Evolutionary conservation across 2,113 vertebrate genomes (phyloP).

Genomic region (Muntiacus muntjak): DNA sequence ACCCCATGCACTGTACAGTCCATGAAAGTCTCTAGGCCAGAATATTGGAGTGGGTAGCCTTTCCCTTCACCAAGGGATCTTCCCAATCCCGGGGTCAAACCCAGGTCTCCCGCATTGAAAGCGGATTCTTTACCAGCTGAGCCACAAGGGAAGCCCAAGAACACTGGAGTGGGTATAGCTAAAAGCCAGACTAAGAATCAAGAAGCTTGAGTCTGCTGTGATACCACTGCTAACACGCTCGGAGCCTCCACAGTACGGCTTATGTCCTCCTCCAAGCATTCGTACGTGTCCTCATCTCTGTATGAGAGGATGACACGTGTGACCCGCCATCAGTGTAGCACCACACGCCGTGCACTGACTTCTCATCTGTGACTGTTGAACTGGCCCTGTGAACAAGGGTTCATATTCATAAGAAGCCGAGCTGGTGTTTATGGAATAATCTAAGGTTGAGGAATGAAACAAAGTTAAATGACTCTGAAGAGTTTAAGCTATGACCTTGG

Average conservation of each 20-base stretch:
- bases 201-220: background rate
- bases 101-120: background rate
- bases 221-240: background rate
- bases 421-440: background rate
- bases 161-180: background rate
- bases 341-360: no score
- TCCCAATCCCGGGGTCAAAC: background rate
- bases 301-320: background rate
- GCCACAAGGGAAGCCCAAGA: background rate
- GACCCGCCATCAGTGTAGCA: no score
- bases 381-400: background rate
- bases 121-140: background rate
- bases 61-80: background rate
- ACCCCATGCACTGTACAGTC: background rate
- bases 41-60: background rate
- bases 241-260: rapidly evolving
- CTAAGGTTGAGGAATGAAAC: background rate
- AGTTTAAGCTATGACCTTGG: slow-evolving; percentile 16
- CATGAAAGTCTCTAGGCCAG: background rate
- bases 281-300: background rate
- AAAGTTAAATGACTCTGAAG: background rate
- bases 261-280: background rate
- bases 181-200: background rate
- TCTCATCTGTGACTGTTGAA: background rate
- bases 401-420: background rate